Conservation (phyloP, 2,888 invertebrate species). For the Melitaea athalia region DNA sequence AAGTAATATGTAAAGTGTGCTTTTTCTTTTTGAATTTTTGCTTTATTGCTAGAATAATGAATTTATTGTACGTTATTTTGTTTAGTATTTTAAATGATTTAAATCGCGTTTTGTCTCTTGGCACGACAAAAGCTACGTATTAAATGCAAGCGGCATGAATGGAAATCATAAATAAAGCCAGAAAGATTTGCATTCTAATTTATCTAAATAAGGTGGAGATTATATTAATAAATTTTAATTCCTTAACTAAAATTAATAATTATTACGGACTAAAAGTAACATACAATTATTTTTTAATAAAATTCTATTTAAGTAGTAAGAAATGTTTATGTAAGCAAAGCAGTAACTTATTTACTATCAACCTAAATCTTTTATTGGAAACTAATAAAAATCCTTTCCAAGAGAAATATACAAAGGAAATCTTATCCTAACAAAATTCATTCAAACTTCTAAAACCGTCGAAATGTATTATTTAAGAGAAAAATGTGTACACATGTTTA, state of each 20-base stretch:
- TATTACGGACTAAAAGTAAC: no score
- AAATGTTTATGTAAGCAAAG: not conserved
- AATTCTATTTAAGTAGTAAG: no score
- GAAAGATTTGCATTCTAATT: not conserved
- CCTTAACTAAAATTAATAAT: no score
- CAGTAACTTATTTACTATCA: not conserved
- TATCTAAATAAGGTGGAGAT: not conserved
- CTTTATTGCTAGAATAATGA: not conserved
- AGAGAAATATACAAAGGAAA: constrained; percentile 9
- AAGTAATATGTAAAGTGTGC: no score
- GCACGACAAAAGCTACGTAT: not conserved
- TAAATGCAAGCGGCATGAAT: not conserved
- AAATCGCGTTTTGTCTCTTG: not conserved
- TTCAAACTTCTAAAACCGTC: constrained; percentile 14
- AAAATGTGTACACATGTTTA: constrained; percentile 59
- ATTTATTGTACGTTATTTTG: not conserved
- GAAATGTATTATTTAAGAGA: constrained; percentile 17
- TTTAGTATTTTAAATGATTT: not conserved
- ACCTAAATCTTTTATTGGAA: not conserved
- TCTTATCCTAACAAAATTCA: constrained; percentile 18
- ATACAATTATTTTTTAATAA: not conserved
- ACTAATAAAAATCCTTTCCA: constrained; percentile 5
- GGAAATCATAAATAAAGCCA: not conserved
- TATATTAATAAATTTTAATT: not conserved
- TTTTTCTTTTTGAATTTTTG: not conserved